Base-by-base conservation (phyloP, 1,140 invertebrate species). In the Euwallacea fornicatus region DNA sequence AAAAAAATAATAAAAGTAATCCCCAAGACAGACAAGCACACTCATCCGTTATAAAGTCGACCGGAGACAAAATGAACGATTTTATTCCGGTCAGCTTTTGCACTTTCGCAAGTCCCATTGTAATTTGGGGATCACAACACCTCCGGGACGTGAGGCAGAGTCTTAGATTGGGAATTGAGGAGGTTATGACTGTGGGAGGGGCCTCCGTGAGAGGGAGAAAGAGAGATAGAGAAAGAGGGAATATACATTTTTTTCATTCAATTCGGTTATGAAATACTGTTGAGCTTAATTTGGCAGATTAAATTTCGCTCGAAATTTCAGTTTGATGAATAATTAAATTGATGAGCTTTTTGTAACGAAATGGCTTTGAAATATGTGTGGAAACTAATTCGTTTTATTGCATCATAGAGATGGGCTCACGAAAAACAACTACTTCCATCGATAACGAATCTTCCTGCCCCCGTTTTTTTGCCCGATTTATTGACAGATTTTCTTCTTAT, bases 31-130 rank as follows among this genome's bases (percentile, higher is more conserved):
- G 53, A 53, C 58, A 62, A 68, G 65, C 55, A 58, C 70, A 66
- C 66, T 72, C 71, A 67, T 72, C 71, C 71, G 43, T 69, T 73
- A 54, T 68, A 59, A 61, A 64, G 66, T 63, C 60, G 15, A 46
- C 41, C 61, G 55, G 21, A 62, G 66, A 55, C 66, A 59, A 69
- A 73, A 73, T 71, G 66, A 66, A 55, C 56, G 74, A 74, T 73
- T 73, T 77, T 77, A 77, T 77, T 77, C 76, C 61, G 75, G 76
- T 77, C 76, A 77, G 76, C 72, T 75, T 61, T 73, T 59, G 69
- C 69, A 66, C 56, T 71, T 73, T 71, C 54, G 59, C 59, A 73
- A 65, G 68, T 73, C 75, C 75, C 76, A 77, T 77, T 77, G 76
- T 77, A 75, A 75, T 75, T 75, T 75, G 72, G 70, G 58, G 72